Evolutionary conservation across 2,113 vertebrate species (phyloP).

Genomic region (Clupea harengus): DNA sequence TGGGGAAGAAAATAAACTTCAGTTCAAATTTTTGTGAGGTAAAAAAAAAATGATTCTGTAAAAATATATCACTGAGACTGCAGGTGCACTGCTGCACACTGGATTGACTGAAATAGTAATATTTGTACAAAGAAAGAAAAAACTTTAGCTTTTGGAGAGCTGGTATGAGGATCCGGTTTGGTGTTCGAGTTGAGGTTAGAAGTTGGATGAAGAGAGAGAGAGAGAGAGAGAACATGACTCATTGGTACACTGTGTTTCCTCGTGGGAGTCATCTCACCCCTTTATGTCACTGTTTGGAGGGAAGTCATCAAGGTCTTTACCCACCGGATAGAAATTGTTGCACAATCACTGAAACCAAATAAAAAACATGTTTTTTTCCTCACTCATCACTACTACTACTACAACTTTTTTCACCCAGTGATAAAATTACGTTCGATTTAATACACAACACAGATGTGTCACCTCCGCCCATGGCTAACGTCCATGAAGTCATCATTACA

Average conservation of each 20-base stretch:
- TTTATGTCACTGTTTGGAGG: background rate
- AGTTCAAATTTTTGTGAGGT: slow-evolving; percentile 49
- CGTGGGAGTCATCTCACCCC: background rate
- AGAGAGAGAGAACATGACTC: slow-evolving; percentile 13
- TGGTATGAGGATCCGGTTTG: background rate
- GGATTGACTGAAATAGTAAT: background rate
- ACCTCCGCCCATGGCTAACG: background rate
- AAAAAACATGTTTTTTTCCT: background rate
- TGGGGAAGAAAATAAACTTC: slow-evolving; percentile 27
- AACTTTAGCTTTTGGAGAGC: background rate
- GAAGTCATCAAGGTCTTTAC: background rate
- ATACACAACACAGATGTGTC: background rate
- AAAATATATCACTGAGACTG: background rate
- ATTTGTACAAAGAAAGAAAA: background rate
- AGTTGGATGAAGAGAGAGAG: background rate
- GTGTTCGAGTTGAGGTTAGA: slow-evolving; percentile 5
- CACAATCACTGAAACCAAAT: background rate
- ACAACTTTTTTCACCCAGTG: background rate
- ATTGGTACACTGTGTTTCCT: slow-evolving; percentile 1
- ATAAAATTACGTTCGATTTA: background rate
- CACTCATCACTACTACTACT: background rate
- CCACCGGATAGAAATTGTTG: background rate
- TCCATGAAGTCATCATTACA: background rate
- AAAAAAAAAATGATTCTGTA: background rate
- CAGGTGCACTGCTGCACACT: background rate